Base-by-base conservation (phyloP, 2,797 vertebrate species). In the Leptodactylus fallax region DNA sequence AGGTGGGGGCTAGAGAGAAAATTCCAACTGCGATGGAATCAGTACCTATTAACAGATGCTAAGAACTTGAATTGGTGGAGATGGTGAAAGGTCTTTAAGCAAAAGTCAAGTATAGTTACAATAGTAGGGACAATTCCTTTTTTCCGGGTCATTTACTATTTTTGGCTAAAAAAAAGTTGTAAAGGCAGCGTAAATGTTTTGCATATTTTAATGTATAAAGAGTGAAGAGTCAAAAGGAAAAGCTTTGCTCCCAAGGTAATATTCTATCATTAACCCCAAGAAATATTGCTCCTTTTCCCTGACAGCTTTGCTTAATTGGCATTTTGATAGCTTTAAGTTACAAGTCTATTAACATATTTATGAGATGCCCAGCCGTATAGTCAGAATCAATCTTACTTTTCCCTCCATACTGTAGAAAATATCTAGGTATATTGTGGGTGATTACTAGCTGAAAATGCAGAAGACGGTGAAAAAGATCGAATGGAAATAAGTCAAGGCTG, bases 331-430 rank as follows among this genome's bases (percentile, higher is more conserved):
- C 74, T 84, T 78, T 67, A 88, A 72, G 53, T 79, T 79, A 85
- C 81, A 88, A 84, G 65, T 71, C 76, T 80, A 85, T 88, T 85
- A 85, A 60, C 87, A 85, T 85, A 88, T 88, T 88, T 85, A 85
- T 84, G 87, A 88, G 86, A 67, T 85, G 53, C 74, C 81, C 83
- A 27, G 60, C 78, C 51, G 67, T 80, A 60, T 83, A 61, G 47
- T 36, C 19, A 83, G 86, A 83, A 79, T 79, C 56, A 71, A 61
- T 84, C 51, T 60, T 69, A 78, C 67, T 69, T 83, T 23, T n/a
- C 81, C 16, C n/a, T 67, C 21, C 67, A 74, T 81, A 53, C 19
- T 45, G 21, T 65, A 83, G 60, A 83, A 83, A 55, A 56, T 56
- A 67, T 55, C 25, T 45, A 49, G 63, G 2, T 69, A 55, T 3